Conservation (phyloP, 2,888 invertebrate genomes). For the Herminia tarsipennalis region DNA sequence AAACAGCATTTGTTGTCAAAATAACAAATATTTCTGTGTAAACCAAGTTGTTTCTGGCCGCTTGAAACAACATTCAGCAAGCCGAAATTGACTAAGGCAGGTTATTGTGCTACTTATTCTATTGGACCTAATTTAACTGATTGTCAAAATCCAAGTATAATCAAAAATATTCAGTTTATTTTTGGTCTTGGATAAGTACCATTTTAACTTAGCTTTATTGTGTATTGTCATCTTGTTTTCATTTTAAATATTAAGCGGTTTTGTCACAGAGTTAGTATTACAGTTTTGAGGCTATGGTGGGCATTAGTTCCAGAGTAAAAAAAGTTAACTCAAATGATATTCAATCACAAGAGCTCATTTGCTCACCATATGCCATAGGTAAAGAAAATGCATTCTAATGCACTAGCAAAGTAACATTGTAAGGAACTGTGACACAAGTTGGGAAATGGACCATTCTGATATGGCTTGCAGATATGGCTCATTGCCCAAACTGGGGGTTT, state of each 20-base stretch:
- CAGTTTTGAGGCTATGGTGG: conserved; percentile 24
- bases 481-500: conserved; percentile 68
- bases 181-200: conserved; percentile 40
- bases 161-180: conserved; percentile 43
- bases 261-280: conserved; percentile 48
- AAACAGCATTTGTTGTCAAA: conserved; percentile 51
- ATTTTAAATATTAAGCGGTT: conserved; percentile 43
- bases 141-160: conserved; percentile 36
- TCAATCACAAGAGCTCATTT: conserved; percentile 5
- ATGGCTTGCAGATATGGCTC: conserved; percentile 72
- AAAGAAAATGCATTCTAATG: conserved; percentile 29
- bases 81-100: conserved; percentile 56
- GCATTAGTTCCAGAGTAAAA: conserved; percentile 3
- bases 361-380: conserved; percentile 42
- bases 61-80: conserved; percentile 74
- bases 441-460: conserved; percentile 68
- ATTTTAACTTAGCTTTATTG: conserved; percentile 33
- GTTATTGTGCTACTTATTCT: conserved; percentile 53
- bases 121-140: conserved; percentile 29
- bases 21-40: conserved; percentile 58
- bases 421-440: conserved; percentile 72
- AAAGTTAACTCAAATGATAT: not conserved
- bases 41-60: conserved; percentile 70
- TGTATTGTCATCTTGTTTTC: conserved; percentile 26
- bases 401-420: conserved; percentile 29